Base-by-base conservation (phyloP, 2,797 vertebrate genomes). In the Artibeus jamaicensis region DNA sequence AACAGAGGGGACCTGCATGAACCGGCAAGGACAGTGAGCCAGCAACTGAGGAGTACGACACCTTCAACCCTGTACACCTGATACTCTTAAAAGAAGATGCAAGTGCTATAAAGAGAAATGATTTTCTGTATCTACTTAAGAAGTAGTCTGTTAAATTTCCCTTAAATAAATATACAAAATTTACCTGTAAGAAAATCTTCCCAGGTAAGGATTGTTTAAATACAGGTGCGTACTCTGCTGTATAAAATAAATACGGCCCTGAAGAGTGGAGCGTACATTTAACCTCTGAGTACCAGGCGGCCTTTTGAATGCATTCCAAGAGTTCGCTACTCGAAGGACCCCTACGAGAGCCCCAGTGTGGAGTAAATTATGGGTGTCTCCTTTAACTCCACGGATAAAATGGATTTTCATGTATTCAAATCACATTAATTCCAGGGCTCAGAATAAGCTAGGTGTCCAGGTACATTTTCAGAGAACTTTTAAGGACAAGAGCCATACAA, bases 141-240 rank as follows among this genome's bases (percentile, higher is more conserved):
- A 92, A 83, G 74, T 44, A 26, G 65, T 65, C 44, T 74, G 37
- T 55, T 77, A 62, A 94, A 59, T 50, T 34, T 7, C 14, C 76
- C 94, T 93, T 93, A 82, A 85, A 77, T 59, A 62, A 89, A 88
- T 44, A 68, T 0, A n/a, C 44, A 76, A 91, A 73, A 86, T 59
- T 39, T 21, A 53, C 73, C 70, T 44, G 2, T 37, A 82, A 81
- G 48, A 44, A 82, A 62, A 59, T 42, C 44, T 82, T 85, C 48
- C 82, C 68, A 55, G 70, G 21, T 39, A 77, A 73, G 87, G 90
- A 29, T 26, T 26, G 7, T 68, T 46, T 46, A 81, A 81, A 71
- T 26, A 78, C 34, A 93, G 53, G 44, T 93, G 21, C 34, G 0
- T 18, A 37, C 22, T 18, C 37, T 42, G 24, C 42, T 83, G 87